Base-by-base conservation (phyloP, 2,113 vertebrate genomes). In the Progne subis region DNA sequence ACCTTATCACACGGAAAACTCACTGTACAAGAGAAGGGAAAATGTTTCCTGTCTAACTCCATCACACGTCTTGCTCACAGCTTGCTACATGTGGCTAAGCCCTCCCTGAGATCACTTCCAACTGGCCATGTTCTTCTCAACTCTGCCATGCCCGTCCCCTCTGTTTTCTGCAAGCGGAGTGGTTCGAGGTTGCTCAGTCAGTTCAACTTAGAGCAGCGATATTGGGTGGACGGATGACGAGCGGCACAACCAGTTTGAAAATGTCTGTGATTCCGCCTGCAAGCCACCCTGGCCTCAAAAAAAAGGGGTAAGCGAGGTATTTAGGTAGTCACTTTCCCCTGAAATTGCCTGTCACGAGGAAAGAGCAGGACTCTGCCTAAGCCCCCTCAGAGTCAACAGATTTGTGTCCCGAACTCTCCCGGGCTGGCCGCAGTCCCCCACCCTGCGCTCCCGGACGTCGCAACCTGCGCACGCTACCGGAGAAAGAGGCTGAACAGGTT, bases 401-500 rank as follows among this genome's bases (percentile, higher is more conserved):
- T 52, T 28, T 3, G 0, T 53, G 74, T 53, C 77, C 50, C 52
- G 84, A 56, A 13, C 59, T 80, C 41, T 12, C 46, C 8, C 2
- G 26, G 76, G 49, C 68, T 61, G n/a, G 16, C 70, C 70, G 53
- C 76, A 63, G 32, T 79, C 86, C 61, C 57, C 95, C 88, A 56
- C 63, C 68, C 78, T 78, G 90, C 52, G 0, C 90, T 93, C 95
- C 65, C 74, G 37, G 86, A 37, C 1, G 1, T 18, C 65, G 18
- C 61, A 26, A 46, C 76, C 79, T 74, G 79, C 82, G 52, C 75
- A 65, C 82, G 12, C 26, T 81, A 90, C 81, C 94, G 82, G 90
- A 43, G 12, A 34, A 65, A 96, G 90, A 96, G 34, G 87, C 83
- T 53, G 10, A 37, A 84, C 68, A 92, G 63, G 94, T 81, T 95